Evolutionary conservation across 2,888 invertebrate genomes (phyloP).

Genomic region (Smittia aterrima): DNA sequence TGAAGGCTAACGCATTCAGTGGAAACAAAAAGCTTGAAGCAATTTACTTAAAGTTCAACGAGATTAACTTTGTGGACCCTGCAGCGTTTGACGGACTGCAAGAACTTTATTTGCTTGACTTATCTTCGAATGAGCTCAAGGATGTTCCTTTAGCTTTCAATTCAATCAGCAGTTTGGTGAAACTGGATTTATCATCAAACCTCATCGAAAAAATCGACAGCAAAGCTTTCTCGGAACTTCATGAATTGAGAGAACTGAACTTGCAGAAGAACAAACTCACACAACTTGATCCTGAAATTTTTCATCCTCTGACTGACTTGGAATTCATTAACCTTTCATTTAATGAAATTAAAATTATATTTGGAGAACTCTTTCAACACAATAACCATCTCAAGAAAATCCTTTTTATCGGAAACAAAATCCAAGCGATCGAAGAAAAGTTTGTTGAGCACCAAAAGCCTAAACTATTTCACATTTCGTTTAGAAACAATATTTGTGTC

Average conservation of each 20-base stretch:
- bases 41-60: slow-evolving; percentile 17
- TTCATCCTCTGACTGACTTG: not conserved
- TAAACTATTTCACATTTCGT: not conserved
- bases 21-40: not conserved
- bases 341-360: not conserved
- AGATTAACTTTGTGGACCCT: slow-evolving; percentile 3
- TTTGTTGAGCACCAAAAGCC: not conserved
- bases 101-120: not conserved
- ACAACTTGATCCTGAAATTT: not conserved
- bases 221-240: not conserved
- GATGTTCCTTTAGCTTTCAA: not conserved
- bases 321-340: slow-evolving; percentile 6
- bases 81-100: not conserved
- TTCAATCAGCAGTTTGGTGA: not conserved
- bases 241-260: not conserved
- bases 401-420: not conserved
- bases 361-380: not conserved
- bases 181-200: slow-evolving; percentile 18
- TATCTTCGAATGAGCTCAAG: not conserved
- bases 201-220: not conserved
- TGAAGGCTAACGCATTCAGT: not conserved
- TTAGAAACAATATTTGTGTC: not conserved
- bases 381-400: not conserved
- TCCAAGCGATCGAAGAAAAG: slow-evolving; percentile 5
- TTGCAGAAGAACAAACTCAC: slow-evolving; percentile 18